Evolutionary conservation across 2,797 vertebrate genomes (phyloP), one percentile per base, ranked within the genome.

Genomic region (Fringilla coelebs): DNA sequence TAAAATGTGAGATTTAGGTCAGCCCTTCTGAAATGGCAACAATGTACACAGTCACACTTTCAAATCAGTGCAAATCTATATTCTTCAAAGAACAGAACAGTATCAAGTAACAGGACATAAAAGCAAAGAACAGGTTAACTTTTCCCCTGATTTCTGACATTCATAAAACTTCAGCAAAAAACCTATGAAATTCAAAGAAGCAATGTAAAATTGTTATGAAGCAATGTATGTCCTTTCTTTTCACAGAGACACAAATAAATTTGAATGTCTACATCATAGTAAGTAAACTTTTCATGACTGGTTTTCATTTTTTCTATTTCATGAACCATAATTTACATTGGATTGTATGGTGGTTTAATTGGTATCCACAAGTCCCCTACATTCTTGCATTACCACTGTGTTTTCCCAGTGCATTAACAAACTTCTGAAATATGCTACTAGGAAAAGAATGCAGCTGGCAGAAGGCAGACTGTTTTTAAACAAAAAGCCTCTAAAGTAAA

Each of bases 61-160:
- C 38, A 78, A 88, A 71, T 43, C 13, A 24, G 36, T 28, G 9
- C 4, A 58, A 88, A 79, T 12, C 1, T 76, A 17, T 32, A 9
- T 38, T 52, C 29, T 41, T 75, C 46, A 48, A 87, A 76, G 3
- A 85, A n/a, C 10, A 74, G 71, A 74, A 60, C 4, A 51, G 24
- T 13, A 21, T 74, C 41, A 71, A 74, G 26, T 9, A 63, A 49
- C 17, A 43, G 2, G 22, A 67, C 17, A 29, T 57, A 45, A 36
- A 84, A 67, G 4, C 5, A 86, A 93, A 86, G 22, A 66, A 43
- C 1, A 52, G 8, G 8, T n/a, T 71, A 21, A 16, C 24, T 54
- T 74, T 92, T 76, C n/a, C 16, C 94, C 49, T 71, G 24, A 68
- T 68, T 79, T 82, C 38, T 52, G 74, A 17, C 21, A 34, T 63